Percentiles rank a stretch among this genome's conserved stretches.
Evolutionary conservation across 2,888 invertebrate species (phyloP).

Genomic region (Monoplex corrugatus): DNA sequence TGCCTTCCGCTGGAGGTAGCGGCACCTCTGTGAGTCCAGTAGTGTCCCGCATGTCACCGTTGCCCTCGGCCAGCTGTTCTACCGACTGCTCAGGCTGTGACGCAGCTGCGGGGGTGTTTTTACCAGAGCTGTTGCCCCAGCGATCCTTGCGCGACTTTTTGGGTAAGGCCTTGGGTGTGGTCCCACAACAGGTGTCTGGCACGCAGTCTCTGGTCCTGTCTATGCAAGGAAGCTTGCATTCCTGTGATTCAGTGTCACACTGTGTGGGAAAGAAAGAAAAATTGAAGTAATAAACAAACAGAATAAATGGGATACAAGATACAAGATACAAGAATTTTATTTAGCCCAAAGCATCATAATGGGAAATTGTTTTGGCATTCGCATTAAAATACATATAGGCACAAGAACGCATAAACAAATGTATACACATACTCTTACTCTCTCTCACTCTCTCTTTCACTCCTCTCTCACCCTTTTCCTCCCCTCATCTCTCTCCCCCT

Average conservation of each 20-base stretch:
- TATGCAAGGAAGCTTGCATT: slow-evolving; percentile 32
- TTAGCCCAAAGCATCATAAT: too few species aligned
- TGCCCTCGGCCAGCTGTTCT: too few species aligned
- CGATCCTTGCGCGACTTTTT: slow-evolving; percentile 27
- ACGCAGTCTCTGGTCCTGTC: slow-evolving; percentile 63
- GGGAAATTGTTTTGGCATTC: not conserved
- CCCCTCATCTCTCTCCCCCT: not conserved
- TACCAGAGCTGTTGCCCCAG: not conserved
- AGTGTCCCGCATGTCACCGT: too few species aligned
- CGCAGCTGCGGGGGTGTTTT: not conserved
- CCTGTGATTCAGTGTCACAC: not conserved
- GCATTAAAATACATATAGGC: too few species aligned
- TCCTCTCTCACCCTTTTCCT: not conserved
- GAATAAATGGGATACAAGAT: not conserved
- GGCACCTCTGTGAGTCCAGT: too few species aligned
- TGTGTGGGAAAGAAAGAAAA: not conserved
- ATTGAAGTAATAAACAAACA: not conserved
- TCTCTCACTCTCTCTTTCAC: not conserved
- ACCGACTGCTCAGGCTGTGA: too few species aligned
- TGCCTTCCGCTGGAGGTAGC: too few species aligned
- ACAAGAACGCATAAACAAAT: too few species aligned
- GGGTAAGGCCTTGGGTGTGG: slow-evolving; percentile 1
- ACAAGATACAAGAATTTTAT: too few species aligned
- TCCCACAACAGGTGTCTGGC: slow-evolving; percentile 76
- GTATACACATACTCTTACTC: not conserved